phyloP scores from a whole-genome alignment of 2,797 vertebrate species.

The Amblyopsis hoosieri region DNA sequence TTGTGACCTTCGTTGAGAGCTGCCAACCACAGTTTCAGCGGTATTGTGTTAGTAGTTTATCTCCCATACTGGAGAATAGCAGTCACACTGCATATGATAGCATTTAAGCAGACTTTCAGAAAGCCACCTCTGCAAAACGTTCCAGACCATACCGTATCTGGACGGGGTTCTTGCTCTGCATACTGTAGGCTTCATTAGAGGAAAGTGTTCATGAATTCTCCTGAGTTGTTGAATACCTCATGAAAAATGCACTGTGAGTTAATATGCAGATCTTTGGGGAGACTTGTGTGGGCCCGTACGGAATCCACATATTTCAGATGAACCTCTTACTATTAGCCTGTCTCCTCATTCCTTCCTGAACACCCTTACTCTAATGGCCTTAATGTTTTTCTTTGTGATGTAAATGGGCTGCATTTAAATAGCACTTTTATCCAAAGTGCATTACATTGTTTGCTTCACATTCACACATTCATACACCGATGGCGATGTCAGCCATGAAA shows the following conservation, averaged over 20 bases:
- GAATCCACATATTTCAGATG: background rate
- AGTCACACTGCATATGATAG: background rate
- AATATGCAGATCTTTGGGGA: background rate
- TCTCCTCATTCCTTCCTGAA: background rate
- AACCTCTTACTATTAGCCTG: background rate
- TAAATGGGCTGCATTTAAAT: no score
- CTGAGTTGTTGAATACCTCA: constrained; percentile 8
- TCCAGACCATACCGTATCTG: constrained; percentile 25
- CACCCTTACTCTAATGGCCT: background rate
- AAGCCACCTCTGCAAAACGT: constrained; percentile 18
- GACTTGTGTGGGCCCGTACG: background rate
- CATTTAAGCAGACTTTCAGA: constrained; percentile 37
- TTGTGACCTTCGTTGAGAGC: constrained; percentile 57
- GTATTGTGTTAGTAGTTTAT: constrained; percentile 36
- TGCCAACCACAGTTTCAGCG: constrained; percentile 47
- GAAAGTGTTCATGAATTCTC: background rate
- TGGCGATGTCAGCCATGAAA: no score
- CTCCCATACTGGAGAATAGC: background rate
- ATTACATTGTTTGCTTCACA: no score
- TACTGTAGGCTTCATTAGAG: constrained; percentile 1
- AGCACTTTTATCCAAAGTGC: no score
- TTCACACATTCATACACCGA: no score
- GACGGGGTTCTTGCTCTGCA: constrained; percentile 22
- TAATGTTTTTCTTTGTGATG: background rate
- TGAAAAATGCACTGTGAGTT: constrained; percentile 1